These are phyloP conservation scores for Ciconia nigra DNA, from an alignment of 2,797 vertebrate genomes.

Conservation along the genomic window DNA sequence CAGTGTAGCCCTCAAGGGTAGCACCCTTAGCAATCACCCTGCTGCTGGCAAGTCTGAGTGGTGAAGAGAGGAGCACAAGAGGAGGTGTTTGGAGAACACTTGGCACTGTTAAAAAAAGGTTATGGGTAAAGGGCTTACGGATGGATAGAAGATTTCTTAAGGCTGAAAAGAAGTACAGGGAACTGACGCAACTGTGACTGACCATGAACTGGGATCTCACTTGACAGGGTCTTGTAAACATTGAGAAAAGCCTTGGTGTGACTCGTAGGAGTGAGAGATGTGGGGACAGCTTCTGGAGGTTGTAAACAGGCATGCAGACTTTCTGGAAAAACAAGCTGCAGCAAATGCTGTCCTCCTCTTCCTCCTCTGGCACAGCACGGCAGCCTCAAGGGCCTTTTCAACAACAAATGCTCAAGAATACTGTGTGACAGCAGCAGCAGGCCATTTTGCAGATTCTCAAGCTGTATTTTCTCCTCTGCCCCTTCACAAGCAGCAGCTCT, in stretches of 20 bases:
- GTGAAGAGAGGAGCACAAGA: neutral
- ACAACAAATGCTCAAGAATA: neutral
- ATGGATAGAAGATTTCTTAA: neutral
- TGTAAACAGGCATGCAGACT: neutral
- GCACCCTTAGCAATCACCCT: neutral
- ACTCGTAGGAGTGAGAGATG: neutral
- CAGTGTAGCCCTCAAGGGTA: neutral
- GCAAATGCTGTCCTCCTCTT: neutral
- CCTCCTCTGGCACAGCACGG: neutral
- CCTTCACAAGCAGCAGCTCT: neutral
- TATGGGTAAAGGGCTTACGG: neutral
- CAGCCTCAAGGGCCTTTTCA: neutral
- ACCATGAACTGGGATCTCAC: neutral
- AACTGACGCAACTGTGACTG: neutral
- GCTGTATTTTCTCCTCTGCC: neutral
- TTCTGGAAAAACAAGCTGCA: neutral
- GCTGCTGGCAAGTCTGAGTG: neutral
- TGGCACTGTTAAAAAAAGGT: neutral
- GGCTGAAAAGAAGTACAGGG: neutral
- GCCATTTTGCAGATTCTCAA: neutral
- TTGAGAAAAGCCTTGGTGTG: neutral
- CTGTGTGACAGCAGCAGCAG: neutral
- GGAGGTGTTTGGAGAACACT: neutral
- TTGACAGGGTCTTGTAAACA: neutral
- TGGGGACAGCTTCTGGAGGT: neutral